Evolutionary conservation across 2,888 invertebrate genomes (phyloP), one percentile per base, ranked within the genome.

Genomic region (Nipponacmea schrenckii): DNA sequence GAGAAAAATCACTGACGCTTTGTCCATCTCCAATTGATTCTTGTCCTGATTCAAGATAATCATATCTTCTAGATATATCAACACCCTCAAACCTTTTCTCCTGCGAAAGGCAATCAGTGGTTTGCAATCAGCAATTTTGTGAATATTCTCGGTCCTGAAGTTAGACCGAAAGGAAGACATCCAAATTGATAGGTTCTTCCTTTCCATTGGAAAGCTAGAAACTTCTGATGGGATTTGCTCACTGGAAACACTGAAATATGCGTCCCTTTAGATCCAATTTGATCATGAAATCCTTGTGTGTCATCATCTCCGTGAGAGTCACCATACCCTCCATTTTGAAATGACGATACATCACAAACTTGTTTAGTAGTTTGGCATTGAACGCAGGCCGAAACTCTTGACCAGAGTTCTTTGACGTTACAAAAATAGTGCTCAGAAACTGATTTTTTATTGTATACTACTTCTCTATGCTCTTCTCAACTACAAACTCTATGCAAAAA

Each of bases 161-260:
- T n/a, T 17, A 73, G 64, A 20, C 72, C 72, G 48, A 73, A 73
- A 2, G 72, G 74, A n/a, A 46, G 64, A 17, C 68, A 62, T 66
- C 45, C 69, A 27, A 66, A 74, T 50, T 31, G 31, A 31, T 73
- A 75, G 27, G 17, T 48, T 48, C 68, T 46, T 15, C n/a, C 56
- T 17, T 50, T 15, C 75, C 71, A 73, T 12, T 62, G 50, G 62
- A 73, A 73, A 17, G 68, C 26, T 1, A 71, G 48, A 46, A 63
- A 71, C 45, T 50, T 68, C 62, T 56, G 64, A 68, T 73, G 39
- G 8, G 26, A 27, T 31, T 26, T 10, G 17, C 27, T 20, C 2
- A 73, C 70, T 15, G 73, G 71, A 62, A 68, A 75, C 68, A 31
- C 46, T 63, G 64, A 70, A 73, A 62, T 75, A 75, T 26, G 73